Base-by-base conservation (phyloP, 2,113 vertebrate genomes). In the Phycodurus eques region DNA sequence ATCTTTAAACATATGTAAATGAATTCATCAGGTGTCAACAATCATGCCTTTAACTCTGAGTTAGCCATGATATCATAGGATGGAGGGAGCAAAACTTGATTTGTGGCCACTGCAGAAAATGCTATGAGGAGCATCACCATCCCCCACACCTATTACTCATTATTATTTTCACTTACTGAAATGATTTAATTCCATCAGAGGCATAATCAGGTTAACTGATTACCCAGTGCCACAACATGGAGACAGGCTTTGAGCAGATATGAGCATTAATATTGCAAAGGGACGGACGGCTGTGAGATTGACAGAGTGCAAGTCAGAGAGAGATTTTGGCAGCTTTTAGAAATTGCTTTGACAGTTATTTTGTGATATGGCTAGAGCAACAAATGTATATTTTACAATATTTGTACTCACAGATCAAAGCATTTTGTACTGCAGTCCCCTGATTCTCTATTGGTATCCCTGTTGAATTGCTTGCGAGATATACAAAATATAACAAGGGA, bases 171-270 rank as follows among this genome's bases (percentile, higher is more conserved):
- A 92, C 81, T 92, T 85, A 88, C 81, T 76, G 75, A 90, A 90
- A 90, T 92, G 73, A 93, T 90, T 89, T 88, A 87, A 92, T 92
- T 92, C 90, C 78, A 92, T 92, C 87, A 89, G 84, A 74, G 46
- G 83, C 49, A 42, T 91, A 92, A 93, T 92, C 88, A 90, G 88
- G 89, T 91, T 92, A 92, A 90, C 86, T 89, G 89, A 93, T 91
- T 90, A 88, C 75, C 80, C 73, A 72, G 77, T 3, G 51, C 82
- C 74, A 71, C 84, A 75, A 81, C 79, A 79, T 76, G 82, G 77
- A 82, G 77, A 85, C 71, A 76, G 75, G 72, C 73, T 88, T 88
- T 80, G 82, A 80, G 84, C 84, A 80, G 77, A 75, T 47, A 67
- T 62, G 74, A 76, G 84, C 80, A 80, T 82, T 87, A 85, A 90